Base-by-base conservation (phyloP, 2,113 vertebrate genomes). In the Sclerurus mexicanus region DNA sequence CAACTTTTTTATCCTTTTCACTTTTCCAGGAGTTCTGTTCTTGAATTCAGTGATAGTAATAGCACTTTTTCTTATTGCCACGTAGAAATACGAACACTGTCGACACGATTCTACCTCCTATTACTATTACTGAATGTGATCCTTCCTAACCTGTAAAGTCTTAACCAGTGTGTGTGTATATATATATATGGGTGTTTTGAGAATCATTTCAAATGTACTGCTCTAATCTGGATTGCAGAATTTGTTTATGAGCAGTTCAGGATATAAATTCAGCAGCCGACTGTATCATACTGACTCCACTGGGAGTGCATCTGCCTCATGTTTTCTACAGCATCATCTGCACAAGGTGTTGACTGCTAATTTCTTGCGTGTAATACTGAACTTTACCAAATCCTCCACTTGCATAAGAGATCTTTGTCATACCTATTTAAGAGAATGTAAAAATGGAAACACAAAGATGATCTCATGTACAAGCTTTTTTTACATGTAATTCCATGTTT, bases 21-120 rank as follows among this genome's bases (percentile, higher is more conserved):
- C 95, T 93, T 98, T 97, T 95, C 69, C 98, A 98, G 98, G 98
- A 89, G 81, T 87, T 92, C 96, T 96, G 87, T 96, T 89, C 94
- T 96, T 98, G 97, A 97, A 96, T 94, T 98, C 97, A 98, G 98
- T 97, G 97, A 90, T 98, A 98, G 98, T 95, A 89, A 94, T 97
- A 97, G 97, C 82, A 68, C 19, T 85, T 85, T 87, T 85, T 85
- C 73, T 64, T 80, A 28, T 66, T 92, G 76, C 79, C n/a, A 93
- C 85, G 13, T 93, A 97, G 96, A 87, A 90, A 93, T 50, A 94
- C 3, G 86, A 96, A 71, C 92, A 88, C 88, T 92, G 88, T 90
- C 73, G 50, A 92, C 92, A 93, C 31, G 47, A 67, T 90, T 91
- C 94, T 95, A 8, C 85, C 85, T 96, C 91, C 93, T 88, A 62